Conservation (phyloP, 92 coral and sea anemone species). For the Montipora capitata region DNA sequence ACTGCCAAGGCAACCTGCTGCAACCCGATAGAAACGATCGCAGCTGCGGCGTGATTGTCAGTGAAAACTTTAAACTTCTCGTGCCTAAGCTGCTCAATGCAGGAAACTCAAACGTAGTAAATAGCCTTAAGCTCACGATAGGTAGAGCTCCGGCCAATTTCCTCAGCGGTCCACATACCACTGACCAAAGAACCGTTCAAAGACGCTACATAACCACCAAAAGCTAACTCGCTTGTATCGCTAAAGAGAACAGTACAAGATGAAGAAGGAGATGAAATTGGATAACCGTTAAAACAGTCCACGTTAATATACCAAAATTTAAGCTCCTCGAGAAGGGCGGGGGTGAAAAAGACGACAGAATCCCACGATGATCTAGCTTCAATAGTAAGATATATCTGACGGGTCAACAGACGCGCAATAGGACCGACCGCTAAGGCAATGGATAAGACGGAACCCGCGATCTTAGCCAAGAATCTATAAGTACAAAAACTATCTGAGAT, state of each 20-base stretch:
- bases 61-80: no score
- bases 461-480: not conserved
- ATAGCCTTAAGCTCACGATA: no score
- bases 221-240: no score
- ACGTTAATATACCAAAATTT: conserved; percentile 24
- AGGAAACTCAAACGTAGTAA: no score
- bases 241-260: not conserved
- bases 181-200: no score
- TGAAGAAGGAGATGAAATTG: not conserved
- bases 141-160: no score
- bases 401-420: conserved; percentile 2
- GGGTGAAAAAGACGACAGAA: not conserved
- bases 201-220: no score
- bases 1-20: no score
- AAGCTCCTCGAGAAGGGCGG: conserved; percentile 21
- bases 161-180: no score
- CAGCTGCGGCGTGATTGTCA: no score
- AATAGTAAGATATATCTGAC: conserved; percentile 17
- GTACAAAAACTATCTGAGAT: not conserved
- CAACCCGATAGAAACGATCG: no score
- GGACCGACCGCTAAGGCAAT: not conserved
- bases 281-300: conserved; percentile 1
- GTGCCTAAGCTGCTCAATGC: no score
- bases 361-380: not conserved
- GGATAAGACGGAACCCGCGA: not conserved